phyloP scores from a whole-genome alignment of 2,888 invertebrate genomes.

The Acanthosepion lycidas region DNA sequence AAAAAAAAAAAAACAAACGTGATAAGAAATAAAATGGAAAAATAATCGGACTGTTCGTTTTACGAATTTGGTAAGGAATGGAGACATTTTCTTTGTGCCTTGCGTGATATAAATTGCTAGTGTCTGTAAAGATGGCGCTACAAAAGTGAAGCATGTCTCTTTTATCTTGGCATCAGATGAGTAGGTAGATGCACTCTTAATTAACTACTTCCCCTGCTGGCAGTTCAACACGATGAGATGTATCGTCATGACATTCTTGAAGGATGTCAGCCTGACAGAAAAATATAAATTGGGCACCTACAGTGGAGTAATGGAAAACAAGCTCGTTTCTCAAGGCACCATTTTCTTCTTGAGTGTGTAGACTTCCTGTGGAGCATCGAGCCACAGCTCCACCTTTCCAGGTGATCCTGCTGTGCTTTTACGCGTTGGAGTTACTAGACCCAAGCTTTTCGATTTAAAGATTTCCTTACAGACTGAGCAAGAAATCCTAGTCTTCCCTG shows the following conservation, averaged over 20 bases:
- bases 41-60: neutral
- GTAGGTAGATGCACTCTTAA: neutral
- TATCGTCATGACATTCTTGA: neutral
- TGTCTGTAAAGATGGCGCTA: neutral
- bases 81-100: neutral
- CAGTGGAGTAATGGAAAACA: too few relatives aligned
- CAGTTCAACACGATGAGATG: neutral
- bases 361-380: too few relatives aligned
- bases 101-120: neutral
- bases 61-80: neutral
- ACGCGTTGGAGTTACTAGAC: too few relatives aligned
- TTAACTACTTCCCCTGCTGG: neutral
- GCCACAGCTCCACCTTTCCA: too few relatives aligned
- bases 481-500: too few relatives aligned
- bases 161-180: neutral
- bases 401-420: too few relatives aligned
- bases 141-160: neutral
- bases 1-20: neutral
- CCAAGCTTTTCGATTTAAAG: too few relatives aligned
- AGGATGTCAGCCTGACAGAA: neutral
- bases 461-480: too few relatives aligned
- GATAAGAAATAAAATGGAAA: neutral
- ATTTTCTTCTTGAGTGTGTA: too few relatives aligned
- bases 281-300: neutral
- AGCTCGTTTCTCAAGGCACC: too few relatives aligned